A percentile compares a stretch with the other conserved stretches of the same genome.
Conservation (phyloP, 2,797 vertebrate genomes). For the Peromyscus melanophrys region DNA sequence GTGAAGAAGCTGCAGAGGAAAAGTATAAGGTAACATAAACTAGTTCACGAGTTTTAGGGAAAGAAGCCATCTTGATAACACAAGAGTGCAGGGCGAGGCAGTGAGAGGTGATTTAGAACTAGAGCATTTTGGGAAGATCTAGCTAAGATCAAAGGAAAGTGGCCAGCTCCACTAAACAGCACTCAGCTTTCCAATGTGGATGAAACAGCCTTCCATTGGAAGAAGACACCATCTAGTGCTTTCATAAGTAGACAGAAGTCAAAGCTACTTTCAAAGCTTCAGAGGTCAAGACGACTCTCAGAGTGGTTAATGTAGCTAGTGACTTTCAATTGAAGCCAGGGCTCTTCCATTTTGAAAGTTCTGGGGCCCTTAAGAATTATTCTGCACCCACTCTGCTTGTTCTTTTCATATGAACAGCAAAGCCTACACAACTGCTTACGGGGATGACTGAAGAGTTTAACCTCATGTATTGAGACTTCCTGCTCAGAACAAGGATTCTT, state of each 20-base stretch:
- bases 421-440: background rate
- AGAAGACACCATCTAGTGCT: background rate
- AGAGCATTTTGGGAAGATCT: background rate
- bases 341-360: background rate
- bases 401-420: background rate
- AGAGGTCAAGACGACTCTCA: background rate
- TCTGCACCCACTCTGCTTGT: background rate
- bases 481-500: background rate
- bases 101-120: background rate
- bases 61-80: background rate
- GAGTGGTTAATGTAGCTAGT: background rate
- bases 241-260: background rate
- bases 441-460: background rate
- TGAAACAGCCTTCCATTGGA: background rate
- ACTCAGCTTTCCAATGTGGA: background rate
- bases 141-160: background rate
- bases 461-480: background rate
- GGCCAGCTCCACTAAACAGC: too few relatives aligned
- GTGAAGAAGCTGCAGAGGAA: background rate
- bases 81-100: background rate
- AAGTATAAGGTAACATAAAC: background rate
- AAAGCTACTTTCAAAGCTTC: background rate
- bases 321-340: background rate
- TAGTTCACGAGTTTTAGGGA: background rate
- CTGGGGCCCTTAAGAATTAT: background rate